Conservation (phyloP, 2,113 vertebrate genomes). For the Camelus bactrianus region DNA sequence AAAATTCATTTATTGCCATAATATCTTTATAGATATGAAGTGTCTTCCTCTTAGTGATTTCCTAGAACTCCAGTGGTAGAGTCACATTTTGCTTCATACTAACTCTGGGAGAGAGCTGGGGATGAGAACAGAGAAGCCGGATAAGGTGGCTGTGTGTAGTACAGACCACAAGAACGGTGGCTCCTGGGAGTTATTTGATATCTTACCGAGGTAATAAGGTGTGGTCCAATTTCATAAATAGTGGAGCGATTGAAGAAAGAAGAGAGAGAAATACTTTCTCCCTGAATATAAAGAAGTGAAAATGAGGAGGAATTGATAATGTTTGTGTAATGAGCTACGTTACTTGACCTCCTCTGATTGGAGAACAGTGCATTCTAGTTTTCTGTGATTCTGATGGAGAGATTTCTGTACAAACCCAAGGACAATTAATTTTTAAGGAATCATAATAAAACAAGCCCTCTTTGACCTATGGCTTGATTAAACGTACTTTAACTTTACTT, state of each 20-base stretch:
- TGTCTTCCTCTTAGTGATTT: conserved; percentile 21
- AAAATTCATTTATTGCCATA: conserved; percentile 56
- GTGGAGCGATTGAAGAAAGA: not conserved
- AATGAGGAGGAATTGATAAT: not conserved
- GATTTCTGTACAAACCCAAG: conserved; percentile 23
- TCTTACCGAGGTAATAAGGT: not conserved
- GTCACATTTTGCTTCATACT: not conserved
- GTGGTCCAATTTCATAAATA: not conserved
- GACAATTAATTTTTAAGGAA: conserved; percentile 16
- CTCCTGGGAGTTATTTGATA: not conserved
- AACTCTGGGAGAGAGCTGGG: not conserved
- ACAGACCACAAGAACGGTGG: not conserved
- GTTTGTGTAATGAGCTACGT: not conserved
- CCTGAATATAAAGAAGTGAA: not conserved
- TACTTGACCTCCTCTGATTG: not conserved
- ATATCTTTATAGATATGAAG: conserved; percentile 31
- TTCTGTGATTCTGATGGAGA: not conserved
- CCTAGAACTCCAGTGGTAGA: not conserved
- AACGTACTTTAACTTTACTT: not conserved
- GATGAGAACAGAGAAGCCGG: not conserved
- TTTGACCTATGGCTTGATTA: not conserved
- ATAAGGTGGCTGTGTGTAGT: not conserved
- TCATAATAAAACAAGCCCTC: not conserved
- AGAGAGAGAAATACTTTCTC: not conserved
- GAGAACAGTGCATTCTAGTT: not conserved